Percentiles rank a stretch among this genome's conserved stretches.
phyloP scores from a whole-genome alignment of 2,797 vertebrate species.

The Otolemur crassicaudatus region DNA sequence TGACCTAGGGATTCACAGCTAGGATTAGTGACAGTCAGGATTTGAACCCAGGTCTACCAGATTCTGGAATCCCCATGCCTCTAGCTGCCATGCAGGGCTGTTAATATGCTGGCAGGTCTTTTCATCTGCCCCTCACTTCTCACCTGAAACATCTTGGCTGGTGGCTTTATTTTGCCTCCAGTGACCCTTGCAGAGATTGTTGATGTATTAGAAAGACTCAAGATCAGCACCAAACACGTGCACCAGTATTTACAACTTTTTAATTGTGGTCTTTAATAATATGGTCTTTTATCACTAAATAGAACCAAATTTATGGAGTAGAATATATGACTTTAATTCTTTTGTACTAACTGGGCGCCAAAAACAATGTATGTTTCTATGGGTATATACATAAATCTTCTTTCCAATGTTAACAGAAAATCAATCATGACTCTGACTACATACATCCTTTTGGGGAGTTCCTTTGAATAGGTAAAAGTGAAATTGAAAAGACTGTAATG shows the following conservation, averaged over 20 bases:
- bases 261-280: constrained; percentile 83
- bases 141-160: neutral
- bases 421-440: constrained; percentile 11
- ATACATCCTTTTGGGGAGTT: constrained; percentile 48
- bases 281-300: constrained; percentile 84
- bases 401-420: constrained; percentile 61
- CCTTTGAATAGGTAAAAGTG: constrained; percentile 31
- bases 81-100: accelerated
- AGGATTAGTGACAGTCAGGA: too few species aligned
- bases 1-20: neutral
- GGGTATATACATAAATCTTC: constrained; percentile 64
- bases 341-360: constrained; percentile 69
- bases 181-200: constrained; percentile 40
- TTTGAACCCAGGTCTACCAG: neutral
- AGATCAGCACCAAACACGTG: constrained; percentile 61
- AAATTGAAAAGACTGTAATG: neutral
- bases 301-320: constrained; percentile 72
- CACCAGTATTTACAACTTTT: constrained; percentile 74
- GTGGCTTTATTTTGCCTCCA: constrained; percentile 1
- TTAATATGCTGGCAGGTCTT: neutral
- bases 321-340: constrained; percentile 72
- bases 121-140: neutral
- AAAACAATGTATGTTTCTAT: neutral
- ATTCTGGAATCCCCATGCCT: neutral
- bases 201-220: neutral